These are phyloP conservation scores for Aquatica leii DNA, from an alignment of 2,888 invertebrate genomes.

Conservation along the genomic window DNA sequence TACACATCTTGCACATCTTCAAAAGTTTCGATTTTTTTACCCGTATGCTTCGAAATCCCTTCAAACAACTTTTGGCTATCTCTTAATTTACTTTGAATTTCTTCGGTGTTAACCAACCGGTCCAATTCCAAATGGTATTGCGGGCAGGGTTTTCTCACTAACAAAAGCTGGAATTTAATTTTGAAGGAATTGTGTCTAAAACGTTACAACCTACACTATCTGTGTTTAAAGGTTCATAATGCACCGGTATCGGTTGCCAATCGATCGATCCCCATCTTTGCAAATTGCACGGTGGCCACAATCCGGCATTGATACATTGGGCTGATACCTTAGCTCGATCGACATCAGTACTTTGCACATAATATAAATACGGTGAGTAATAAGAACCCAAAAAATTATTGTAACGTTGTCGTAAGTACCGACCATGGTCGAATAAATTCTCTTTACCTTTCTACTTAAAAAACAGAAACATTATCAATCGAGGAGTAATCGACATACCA, in stretches of 20 bases:
- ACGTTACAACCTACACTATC: slow-evolving; percentile 64
- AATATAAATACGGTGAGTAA: slow-evolving; percentile 68
- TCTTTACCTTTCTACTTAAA: slow-evolving; percentile 72
- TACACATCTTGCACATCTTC: slow-evolving; percentile 73
- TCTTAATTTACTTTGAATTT: slow-evolving; percentile 59
- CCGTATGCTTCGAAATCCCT: slow-evolving; percentile 64
- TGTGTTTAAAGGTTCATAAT: slow-evolving; percentile 68
- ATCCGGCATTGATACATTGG: slow-evolving; percentile 72
- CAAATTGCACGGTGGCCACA: slow-evolving; percentile 70
- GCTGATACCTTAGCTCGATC: slow-evolving; percentile 79
- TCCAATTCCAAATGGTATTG: slow-evolving; percentile 67
- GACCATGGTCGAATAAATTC: slow-evolving; percentile 70
- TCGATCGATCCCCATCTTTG: slow-evolving; percentile 69
- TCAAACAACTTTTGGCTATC: slow-evolving; percentile 63
- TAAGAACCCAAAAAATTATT: slow-evolving; percentile 66
- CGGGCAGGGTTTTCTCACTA: slow-evolving; percentile 70
- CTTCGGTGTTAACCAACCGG: slow-evolving; percentile 60
- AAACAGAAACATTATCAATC: too few relatives aligned
- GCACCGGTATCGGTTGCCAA: slow-evolving; percentile 83
- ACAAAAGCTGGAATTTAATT: slow-evolving; percentile 63
- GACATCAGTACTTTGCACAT: slow-evolving; percentile 75
- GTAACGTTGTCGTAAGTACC: slow-evolving; percentile 71
- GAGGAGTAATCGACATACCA: too few relatives aligned
- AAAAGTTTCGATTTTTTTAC: slow-evolving; percentile 65
- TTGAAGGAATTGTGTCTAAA: neutral